Evolutionary conservation across 53 echinoderm and acorn worm genomes (phyloP).

Genomic region (Arbacia lixula): DNA sequence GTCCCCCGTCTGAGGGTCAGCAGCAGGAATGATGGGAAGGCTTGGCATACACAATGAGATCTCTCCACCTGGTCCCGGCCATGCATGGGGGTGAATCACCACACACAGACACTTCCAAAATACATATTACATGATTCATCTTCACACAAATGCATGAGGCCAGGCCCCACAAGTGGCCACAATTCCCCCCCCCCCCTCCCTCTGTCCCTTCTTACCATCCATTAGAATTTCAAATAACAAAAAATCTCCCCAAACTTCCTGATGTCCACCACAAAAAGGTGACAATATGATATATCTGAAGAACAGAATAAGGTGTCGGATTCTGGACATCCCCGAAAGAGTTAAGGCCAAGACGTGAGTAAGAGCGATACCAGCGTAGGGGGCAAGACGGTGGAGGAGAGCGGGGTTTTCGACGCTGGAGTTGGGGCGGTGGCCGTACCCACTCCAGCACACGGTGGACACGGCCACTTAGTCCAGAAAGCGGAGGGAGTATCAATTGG

Average conservation of each 20-base stretch:
- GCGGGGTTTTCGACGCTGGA: neutral
- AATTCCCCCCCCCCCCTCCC: too few relatives aligned
- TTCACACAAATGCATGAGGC: conserved; percentile 3
- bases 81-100: conserved; percentile 4
- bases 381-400: conserved; percentile 14
- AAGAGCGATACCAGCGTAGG: conserved; percentile 36
- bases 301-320: conserved; percentile 39
- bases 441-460: conserved; percentile 40
- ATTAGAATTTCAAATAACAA: too few relatives aligned
- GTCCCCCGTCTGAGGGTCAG: too few relatives aligned
- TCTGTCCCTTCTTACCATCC: too few relatives aligned
- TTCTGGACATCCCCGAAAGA: conserved; percentile 17
- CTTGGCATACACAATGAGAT: too few relatives aligned
- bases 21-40: too few relatives aligned
- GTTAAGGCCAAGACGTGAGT: conserved; percentile 20
- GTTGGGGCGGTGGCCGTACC: conserved; percentile 9
- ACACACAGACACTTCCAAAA: conserved; percentile 40
- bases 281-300: neutral
- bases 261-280: conserved; percentile 30
- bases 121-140: conserved; percentile 51
- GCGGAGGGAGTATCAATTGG: conserved; percentile 59
- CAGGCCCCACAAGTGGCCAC: conserved; percentile 34
- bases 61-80: conserved; percentile 26
- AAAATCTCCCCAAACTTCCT: too few relatives aligned
- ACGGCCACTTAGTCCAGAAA: conserved; percentile 59